phyloP scores from a whole-genome alignment of 1,140 invertebrate genomes.

The Belonocnema kinseyi region DNA sequence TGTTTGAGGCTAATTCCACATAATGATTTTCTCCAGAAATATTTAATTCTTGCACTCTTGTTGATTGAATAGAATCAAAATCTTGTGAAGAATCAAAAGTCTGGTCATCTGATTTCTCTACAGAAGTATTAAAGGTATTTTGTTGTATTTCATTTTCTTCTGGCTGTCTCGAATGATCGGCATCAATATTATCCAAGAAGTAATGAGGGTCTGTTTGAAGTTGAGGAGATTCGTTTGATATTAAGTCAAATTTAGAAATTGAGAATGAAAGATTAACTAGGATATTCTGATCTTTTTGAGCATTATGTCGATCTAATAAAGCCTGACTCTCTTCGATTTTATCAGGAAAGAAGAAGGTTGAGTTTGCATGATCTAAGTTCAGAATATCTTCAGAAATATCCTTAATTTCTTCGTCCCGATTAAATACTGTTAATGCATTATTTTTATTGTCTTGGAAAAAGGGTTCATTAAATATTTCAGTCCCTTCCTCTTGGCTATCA shows the following conservation, averaged over 20 bases:
- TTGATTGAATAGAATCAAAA: too few species aligned
- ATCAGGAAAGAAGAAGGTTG: not conserved
- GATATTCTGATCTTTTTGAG: not conserved
- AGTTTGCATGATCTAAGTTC: not conserved
- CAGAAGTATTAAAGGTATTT: too few species aligned
- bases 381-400: not conserved
- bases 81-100: too few species aligned
- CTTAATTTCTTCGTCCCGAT: not conserved
- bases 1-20: too few species aligned
- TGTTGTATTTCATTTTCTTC: too few species aligned
- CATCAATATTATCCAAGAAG: not conserved
- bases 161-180: too few species aligned
- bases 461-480: slow-evolving; percentile 5
- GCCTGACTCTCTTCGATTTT: not conserved
- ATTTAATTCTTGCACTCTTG: too few species aligned
- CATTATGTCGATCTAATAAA: not conserved
- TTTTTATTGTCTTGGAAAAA: not conserved
- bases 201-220: not conserved
- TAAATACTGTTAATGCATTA: not conserved
- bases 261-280: not conserved
- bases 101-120: too few species aligned
- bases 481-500: not conserved
- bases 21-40: too few species aligned
- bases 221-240: not conserved
- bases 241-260: not conserved